These are phyloP conservation scores for Botrylloides violaceus DNA, from an alignment of 23 tunicate genomes.

Conservation along the genomic window DNA sequence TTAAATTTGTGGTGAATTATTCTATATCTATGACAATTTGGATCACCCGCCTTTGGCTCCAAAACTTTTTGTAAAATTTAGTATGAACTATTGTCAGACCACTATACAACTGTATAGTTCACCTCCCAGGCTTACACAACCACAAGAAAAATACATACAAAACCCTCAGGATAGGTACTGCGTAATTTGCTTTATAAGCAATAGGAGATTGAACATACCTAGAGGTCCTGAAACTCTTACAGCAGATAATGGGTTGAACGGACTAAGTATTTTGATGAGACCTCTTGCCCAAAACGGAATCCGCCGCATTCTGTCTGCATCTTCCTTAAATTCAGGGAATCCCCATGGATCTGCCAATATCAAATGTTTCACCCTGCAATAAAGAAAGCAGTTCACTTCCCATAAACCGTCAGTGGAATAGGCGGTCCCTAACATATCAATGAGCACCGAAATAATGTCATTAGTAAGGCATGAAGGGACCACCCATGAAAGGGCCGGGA, in stretches of 20 bases:
- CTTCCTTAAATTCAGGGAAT: constrained; percentile 61
- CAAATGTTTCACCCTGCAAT: constrained; percentile 55
- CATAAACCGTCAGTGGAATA: too few relatives aligned
- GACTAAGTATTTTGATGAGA: constrained; percentile 49
- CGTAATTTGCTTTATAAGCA: too few relatives aligned
- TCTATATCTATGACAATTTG: too few relatives aligned
- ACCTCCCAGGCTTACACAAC: neutral
- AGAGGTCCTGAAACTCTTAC: constrained; percentile 83
- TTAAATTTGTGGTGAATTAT: too few relatives aligned
- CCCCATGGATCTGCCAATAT: constrained; percentile 96
- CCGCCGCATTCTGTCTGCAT: constrained; percentile 32
- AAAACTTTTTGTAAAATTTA: neutral
- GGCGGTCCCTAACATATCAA: too few relatives aligned
- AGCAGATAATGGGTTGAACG: constrained; percentile 69
- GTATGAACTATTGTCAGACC: too few relatives aligned
- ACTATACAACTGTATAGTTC: neutral
- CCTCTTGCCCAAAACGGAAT: constrained; percentile 76
- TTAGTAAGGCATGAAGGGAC: too few relatives aligned
- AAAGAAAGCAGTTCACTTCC: too few relatives aligned
- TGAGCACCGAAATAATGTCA: too few relatives aligned
- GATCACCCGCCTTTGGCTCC: too few relatives aligned
- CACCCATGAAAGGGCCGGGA: too few relatives aligned
- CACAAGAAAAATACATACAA: neutral
- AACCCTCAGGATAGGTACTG: neutral
- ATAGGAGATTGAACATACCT: constrained; percentile 57